phyloP scores from a whole-genome alignment of 2,113 vertebrate species.

The Halcyon malimbica region DNA sequence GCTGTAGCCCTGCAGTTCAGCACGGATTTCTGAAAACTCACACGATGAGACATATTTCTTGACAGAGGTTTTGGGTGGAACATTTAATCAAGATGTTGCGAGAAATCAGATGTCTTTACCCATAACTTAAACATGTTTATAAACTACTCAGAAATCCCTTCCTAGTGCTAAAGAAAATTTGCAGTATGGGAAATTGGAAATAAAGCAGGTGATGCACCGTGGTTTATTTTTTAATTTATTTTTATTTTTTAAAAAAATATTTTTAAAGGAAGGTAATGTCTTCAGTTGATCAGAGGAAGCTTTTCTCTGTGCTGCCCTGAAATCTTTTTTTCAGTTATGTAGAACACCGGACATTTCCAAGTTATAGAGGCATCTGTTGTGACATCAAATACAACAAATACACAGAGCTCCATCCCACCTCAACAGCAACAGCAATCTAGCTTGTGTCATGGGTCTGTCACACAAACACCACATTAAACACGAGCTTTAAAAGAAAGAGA shows the following conservation, averaged over 20 bases:
- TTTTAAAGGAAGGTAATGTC: not conserved
- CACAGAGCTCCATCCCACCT: not conserved
- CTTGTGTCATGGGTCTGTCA: not conserved
- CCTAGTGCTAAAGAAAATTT: not conserved
- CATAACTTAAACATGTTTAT: not conserved
- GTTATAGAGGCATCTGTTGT: not conserved
- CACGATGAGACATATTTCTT: not conserved
- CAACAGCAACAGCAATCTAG: not conserved
- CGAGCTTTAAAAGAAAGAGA: not conserved
- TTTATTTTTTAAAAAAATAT: no score
- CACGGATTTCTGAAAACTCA: not conserved
- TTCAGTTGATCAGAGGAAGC: not conserved
- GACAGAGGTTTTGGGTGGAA: not conserved
- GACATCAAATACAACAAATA: not conserved
- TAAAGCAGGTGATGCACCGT: rapidly evolving
- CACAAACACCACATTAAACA: not conserved
- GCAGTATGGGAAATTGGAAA: not conserved
- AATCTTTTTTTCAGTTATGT: not conserved
- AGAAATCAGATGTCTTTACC: not conserved
- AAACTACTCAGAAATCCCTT: not conserved
- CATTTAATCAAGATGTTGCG: not conserved
- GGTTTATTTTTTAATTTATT: not conserved
- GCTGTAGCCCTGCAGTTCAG: not conserved
- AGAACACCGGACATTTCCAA: not conserved
- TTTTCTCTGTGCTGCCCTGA: no score